These are phyloP conservation scores for Nycticryphes semicollaris DNA, from an alignment of 2,113 vertebrate genomes.

Conservation along the genomic window DNA sequence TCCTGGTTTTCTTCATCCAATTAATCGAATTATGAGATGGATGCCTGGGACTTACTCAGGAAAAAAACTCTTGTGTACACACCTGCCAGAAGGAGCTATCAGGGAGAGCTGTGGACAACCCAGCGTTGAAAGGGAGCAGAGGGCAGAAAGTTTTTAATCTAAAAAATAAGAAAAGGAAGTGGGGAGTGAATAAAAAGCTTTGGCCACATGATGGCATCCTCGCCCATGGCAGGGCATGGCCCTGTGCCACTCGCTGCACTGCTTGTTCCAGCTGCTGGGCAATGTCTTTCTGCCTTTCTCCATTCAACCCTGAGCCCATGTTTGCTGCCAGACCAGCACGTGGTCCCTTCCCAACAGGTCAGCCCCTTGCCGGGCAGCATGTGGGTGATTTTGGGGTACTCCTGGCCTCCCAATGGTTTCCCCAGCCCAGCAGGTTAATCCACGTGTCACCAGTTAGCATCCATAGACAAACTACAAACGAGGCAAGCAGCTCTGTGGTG, in stretches of 20 bases:
- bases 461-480: not conserved
- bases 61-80: not conserved
- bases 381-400: not conserved
- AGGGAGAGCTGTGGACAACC: not conserved
- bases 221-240: not conserved
- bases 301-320: not conserved
- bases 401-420: not conserved
- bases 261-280: not conserved
- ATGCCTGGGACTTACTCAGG: not conserved
- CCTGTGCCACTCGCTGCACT: accelerated
- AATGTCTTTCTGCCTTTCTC: not conserved
- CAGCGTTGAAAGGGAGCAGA: not conserved
- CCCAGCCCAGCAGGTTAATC: not conserved
- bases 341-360: not conserved
- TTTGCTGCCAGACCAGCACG: not conserved
- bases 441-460: accelerated
- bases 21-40: not conserved
- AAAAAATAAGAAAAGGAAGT: not conserved
- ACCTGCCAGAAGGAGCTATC: not conserved
- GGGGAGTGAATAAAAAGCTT: not conserved
- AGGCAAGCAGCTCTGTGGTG: accelerated
- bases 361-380: not conserved
- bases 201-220: conserved; percentile 58
- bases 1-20: not conserved
- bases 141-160: not conserved